Conservation (phyloP, 2,113 vertebrate genomes). For the Rhagologus leucostigma region DNA sequence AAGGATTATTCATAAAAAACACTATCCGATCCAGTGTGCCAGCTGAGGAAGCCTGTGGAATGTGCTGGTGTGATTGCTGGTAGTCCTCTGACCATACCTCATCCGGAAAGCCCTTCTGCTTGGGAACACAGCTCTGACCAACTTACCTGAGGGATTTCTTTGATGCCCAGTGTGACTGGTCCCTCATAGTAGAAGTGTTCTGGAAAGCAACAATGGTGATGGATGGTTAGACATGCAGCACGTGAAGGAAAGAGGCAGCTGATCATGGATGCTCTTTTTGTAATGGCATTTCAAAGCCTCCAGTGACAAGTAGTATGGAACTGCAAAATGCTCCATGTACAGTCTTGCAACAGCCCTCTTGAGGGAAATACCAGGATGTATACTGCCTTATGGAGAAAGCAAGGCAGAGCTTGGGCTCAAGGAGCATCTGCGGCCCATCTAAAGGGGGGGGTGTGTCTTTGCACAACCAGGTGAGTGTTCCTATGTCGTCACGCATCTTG, state of each 20-base stretch:
- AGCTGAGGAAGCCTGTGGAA: background rate
- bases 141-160: slow-evolving; percentile 68
- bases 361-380: background rate
- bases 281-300: background rate
- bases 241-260: background rate
- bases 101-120: background rate
- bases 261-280: background rate
- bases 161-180: slow-evolving; percentile 37
- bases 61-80: background rate
- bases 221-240: background rate
- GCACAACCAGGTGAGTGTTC: background rate
- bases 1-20: background rate
- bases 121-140: background rate
- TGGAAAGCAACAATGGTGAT: slow-evolving; percentile 53
- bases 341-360: background rate
- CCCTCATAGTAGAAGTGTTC: slow-evolving; percentile 71
- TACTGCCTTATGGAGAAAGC: background rate
- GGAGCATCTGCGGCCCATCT: background rate
- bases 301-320: background rate
- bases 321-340: background rate
- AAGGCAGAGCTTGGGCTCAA: background rate
- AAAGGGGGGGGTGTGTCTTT: background rate
- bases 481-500: background rate
- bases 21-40: background rate
- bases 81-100: background rate